phyloP scores from a whole-genome alignment of 2,888 invertebrate species.

The Mycalesis mineus region DNA sequence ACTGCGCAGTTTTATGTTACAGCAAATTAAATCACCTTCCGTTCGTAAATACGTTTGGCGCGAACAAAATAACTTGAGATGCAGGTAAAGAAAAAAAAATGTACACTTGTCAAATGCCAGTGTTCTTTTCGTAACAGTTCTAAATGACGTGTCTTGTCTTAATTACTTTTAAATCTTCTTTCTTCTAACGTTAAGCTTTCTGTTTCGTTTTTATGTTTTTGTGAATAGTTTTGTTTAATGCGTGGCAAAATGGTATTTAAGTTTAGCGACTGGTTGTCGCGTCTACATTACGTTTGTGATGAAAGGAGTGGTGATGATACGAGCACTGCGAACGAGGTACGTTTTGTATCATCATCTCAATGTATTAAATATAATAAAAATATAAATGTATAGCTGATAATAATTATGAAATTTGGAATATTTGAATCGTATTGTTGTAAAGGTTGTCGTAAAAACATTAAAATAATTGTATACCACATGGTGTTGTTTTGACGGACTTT shows the following conservation, averaged over 20 bases:
- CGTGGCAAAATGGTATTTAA: conserved; percentile 54
- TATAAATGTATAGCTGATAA: too few species aligned
- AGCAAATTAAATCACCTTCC: background rate
- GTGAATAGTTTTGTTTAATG: background rate
- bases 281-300: conserved; percentile 59
- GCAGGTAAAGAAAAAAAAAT: conserved; percentile 18
- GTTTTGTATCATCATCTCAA: background rate
- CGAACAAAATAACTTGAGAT: background rate
- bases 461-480: too few species aligned
- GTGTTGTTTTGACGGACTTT: too few species aligned
- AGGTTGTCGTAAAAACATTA: too few species aligned
- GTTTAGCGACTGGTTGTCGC: conserved; percentile 61
- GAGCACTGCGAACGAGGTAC: background rate
- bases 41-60: background rate
- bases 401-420: too few species aligned
- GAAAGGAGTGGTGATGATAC: conserved; percentile 44
- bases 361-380: too few species aligned
- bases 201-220: background rate
- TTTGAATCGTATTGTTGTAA: too few species aligned
- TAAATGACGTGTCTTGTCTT: background rate
- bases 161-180: background rate
- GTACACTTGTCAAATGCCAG: conserved; percentile 10
- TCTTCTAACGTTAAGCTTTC: background rate
- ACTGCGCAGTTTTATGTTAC: conserved; percentile 14
- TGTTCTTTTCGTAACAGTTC: background rate